Percentiles rank a stretch among this genome's conserved stretches.
Evolutionary conservation across 2,797 vertebrate species (phyloP).

Genomic region (Acrossocheilus wenchowensis): DNA sequence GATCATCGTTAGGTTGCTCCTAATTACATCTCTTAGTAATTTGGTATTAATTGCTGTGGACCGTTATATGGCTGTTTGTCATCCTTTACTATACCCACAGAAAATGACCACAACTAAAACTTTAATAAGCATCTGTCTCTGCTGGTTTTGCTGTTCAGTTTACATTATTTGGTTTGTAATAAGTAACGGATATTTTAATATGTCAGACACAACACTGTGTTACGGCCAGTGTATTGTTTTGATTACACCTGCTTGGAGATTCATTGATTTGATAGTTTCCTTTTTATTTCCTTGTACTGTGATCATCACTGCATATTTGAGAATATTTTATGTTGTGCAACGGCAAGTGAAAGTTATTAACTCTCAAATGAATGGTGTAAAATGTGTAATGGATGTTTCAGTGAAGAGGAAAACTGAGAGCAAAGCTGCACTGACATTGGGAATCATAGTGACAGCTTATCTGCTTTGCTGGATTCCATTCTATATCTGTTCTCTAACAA

Average conservation of each 20-base stretch:
- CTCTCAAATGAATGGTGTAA: not conserved
- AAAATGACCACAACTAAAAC: conserved; percentile 57
- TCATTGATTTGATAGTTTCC: not conserved
- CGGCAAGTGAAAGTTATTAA: conserved; percentile 16
- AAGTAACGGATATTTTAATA: conserved; percentile 31
- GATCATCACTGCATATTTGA: conserved; percentile 12
- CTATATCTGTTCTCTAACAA: not conserved
- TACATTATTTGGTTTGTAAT: conserved; percentile 6
- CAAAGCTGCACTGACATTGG: no score
- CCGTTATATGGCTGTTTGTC: conserved; percentile 38
- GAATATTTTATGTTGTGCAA: conserved; percentile 17
- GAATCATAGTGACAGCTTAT: not conserved
- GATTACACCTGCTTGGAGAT: not conserved
- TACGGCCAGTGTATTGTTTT: conserved; percentile 58
- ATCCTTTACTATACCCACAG: conserved; percentile 62
- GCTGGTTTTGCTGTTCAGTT: conserved; percentile 62
- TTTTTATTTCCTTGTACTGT: not conserved
- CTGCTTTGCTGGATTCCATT: conserved; percentile 8
- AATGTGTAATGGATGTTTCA: no score
- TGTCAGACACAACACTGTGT: conserved; percentile 58
- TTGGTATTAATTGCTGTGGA: conserved; percentile 4
- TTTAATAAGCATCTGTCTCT: conserved; percentile 58
- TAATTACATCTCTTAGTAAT: conserved; percentile 8
- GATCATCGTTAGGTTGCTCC: not conserved
- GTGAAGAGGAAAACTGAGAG: no score